Conservation (phyloP, 2,888 invertebrate species). For the Monopis laevigella region DNA sequence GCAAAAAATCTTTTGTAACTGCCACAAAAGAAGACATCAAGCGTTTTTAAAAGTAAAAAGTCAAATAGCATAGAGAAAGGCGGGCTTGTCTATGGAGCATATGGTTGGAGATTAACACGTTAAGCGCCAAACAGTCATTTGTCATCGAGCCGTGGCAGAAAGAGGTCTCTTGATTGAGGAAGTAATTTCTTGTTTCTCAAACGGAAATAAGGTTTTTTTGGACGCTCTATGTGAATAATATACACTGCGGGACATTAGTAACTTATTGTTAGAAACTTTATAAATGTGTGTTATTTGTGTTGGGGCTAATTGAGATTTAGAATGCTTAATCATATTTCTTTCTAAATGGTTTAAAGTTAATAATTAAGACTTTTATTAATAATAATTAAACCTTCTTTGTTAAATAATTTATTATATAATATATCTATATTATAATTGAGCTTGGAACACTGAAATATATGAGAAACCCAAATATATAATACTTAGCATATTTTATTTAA, state of each 20-base stretch:
- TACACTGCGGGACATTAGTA: conserved; percentile 42
- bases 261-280: conserved; percentile 26
- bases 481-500: too few relatives aligned
- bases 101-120: conserved; percentile 59
- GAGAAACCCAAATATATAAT: too few relatives aligned
- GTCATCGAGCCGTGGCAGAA: conserved; percentile 36
- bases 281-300: too few relatives aligned
- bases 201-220: conserved; percentile 61
- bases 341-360: too few relatives aligned
- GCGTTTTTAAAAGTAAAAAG: conserved; percentile 40
- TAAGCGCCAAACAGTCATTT: conserved; percentile 50
- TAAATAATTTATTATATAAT: too few relatives aligned
- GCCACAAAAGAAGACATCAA: conserved; percentile 62
- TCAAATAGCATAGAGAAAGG: conserved; percentile 30
- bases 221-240: conserved; percentile 29
- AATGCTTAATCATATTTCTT: too few relatives aligned
- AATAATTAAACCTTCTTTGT: too few relatives aligned
- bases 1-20: conserved; percentile 56
- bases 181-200: conserved; percentile 57
- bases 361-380: too few relatives aligned
- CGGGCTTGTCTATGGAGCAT: conserved; percentile 51
- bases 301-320: too few relatives aligned
- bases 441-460: too few relatives aligned
- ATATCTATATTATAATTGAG: too few relatives aligned
- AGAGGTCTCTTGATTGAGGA: conserved; percentile 57